Base-by-base conservation (phyloP, 2,888 invertebrate species). In the Romanomermis culicivorax region DNA sequence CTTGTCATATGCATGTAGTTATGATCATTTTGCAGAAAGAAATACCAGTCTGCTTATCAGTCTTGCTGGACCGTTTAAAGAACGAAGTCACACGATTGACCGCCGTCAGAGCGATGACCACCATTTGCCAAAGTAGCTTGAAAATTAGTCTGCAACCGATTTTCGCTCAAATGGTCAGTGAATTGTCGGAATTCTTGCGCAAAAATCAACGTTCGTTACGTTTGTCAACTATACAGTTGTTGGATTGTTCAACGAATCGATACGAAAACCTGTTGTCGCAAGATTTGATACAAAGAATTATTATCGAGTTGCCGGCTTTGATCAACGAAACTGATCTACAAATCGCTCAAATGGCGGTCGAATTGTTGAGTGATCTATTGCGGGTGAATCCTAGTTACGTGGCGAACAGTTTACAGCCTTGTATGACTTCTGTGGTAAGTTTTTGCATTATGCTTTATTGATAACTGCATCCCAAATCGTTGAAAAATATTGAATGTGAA, bases 81-180 rank as follows among this genome's bases (percentile, higher is more conserved):
- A 95, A 97, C 70, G 97, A 97, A 75, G 95, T 95, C 53, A 97
- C 97, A 0, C 78, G 95, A 26, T 76, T 93, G 36, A 91, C 91
- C 2, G 86, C 93, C 1, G 91, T 97, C 0, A 93, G 91, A 70
- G 88, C 95, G 7, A 74, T 95, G 14, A 86, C 3, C 20, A 54
- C 55, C 20, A 54, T 56, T 17, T 17, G 54, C 42, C 25, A 24
- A 20, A 59, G 59, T 1, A 85, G 87, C 0, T 72, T 91, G 45
- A 78, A 81, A 59, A 83, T 89, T 56, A 82, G 87, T 69, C 73
- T 91, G 54, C 75, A 42, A n/a, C 42, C 55, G 20, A 57, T 66
- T 2, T 71, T 85, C 78, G 77, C 80, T 51, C 87, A 91, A 62
- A 85, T 83, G 0, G 79, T 97, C 61, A 88, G 88, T 1, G 83